Base-by-base conservation (phyloP, 2,888 invertebrate genomes). In the Junonia oenone region DNA sequence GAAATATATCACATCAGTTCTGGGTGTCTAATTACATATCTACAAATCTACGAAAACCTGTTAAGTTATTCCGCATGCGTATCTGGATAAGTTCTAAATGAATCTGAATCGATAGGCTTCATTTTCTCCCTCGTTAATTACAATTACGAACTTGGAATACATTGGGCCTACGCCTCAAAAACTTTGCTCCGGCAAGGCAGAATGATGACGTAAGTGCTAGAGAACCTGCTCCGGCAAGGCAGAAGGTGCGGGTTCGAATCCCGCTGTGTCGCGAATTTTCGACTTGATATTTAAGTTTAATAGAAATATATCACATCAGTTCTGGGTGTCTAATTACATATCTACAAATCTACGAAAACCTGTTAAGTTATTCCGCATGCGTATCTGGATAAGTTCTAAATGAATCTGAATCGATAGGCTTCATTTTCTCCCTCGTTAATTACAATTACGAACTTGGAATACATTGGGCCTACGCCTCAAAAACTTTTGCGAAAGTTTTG, bases 361-460 rank as follows among this genome's bases (percentile, higher is more conserved):
- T 33, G n/a, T 22, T 22, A 22, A n/a, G n/a, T n/a, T n/a, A n/a
- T n/a, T n/a, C n/a, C n/a, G n/a, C n/a, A n/a, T 22, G 5, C 2
- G 22, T 22, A 22, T 5, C 22, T 22, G 22, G 22, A 22, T 22
- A 22, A 22, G n/a, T 37, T 11, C 26, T 46, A 35, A 40, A 47
- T 51, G 47, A 8, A n/a, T 40, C 33, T 26, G 47, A 56, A 51
- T 56, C 17, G n/a, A 33, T 51, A 14, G 43, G 40, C 31, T 52
- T 50, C 38, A 56, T 43, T 54, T 58, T 51, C 29, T 29, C 11
- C 14, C 43, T 57, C 43, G 29, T 55, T 50, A 57, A 51, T 58
- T 58, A 53, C 38, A 58, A 58, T 61, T 56, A 61, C 38, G 27
- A 31, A 55, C 47, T 53, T 51, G 29, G 46, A 45, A 51, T 37